These are phyloP conservation scores for Dione vanillae DNA, from an alignment of 2,888 invertebrate genomes.

Conservation along the genomic window DNA sequence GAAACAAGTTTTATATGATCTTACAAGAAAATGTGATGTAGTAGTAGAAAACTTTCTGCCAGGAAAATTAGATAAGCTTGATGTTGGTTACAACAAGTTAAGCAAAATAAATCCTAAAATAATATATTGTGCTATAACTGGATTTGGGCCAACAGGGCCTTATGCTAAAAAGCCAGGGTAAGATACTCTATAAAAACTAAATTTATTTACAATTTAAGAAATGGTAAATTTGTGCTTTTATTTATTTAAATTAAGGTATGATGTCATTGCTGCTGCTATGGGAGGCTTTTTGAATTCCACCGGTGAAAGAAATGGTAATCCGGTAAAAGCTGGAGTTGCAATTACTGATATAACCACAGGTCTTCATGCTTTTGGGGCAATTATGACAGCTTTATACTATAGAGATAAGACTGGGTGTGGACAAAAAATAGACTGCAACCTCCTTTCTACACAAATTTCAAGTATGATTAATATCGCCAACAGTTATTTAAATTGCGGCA, in stretches of 20 bases:
- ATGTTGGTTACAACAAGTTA: slow-evolving; percentile 92
- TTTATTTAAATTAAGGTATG: slow-evolving; percentile 85
- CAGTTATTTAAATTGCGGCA: slow-evolving; percentile 94
- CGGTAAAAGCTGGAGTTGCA: slow-evolving; percentile 96
- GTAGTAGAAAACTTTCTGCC: slow-evolving; percentile 97
- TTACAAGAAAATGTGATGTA: slow-evolving; percentile 92
- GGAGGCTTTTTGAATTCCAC: slow-evolving; percentile 96
- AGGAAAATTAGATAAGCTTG: slow-evolving; percentile 90
- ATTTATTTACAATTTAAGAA: not conserved
- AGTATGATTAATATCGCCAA: slow-evolving; percentile 94
- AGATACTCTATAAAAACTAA: slow-evolving; percentile 32
- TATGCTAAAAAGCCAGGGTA: slow-evolving; percentile 93
- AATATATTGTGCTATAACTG: slow-evolving; percentile 97
- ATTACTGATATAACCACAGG: slow-evolving; percentile 97
- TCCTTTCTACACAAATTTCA: slow-evolving; percentile 96
- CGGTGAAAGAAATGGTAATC: slow-evolving; percentile 92
- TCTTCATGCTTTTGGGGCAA: slow-evolving; percentile 96
- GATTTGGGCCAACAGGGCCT: slow-evolving; percentile 95
- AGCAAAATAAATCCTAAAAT: slow-evolving; percentile 88
- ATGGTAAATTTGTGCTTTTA: not conserved
- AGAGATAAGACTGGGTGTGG: slow-evolving; percentile 91
- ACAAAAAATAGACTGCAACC: slow-evolving; percentile 96
- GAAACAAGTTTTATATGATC: slow-evolving; percentile 85
- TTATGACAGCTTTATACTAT: slow-evolving; percentile 94
- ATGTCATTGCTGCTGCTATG: slow-evolving; percentile 96